Base-by-base conservation (phyloP, 2,113 vertebrate species). In the Syngnathus floridae region DNA sequence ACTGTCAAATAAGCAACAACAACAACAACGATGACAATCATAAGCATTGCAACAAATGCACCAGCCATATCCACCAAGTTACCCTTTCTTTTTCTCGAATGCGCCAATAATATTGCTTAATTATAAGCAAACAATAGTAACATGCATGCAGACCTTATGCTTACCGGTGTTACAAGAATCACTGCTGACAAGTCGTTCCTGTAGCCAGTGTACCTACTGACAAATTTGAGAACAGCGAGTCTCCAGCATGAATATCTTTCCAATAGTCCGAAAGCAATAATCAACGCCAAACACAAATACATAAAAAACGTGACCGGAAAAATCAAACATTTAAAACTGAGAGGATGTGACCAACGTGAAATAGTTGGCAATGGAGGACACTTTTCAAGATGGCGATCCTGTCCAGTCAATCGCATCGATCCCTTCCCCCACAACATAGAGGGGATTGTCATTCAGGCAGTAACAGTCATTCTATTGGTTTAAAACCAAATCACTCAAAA, bases 331-430 rank as follows among this genome's bases (percentile, higher is more conserved):
- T 88, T 87, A 88, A 84, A 91, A 87, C 64, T 77, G 84, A 81
- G 11, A 37, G 37, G 41, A 82, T 85, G 68, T 87, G 82, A 80
- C 84, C 85, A 86, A 88, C 89, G 89, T 89, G 84, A 91, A 91
- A 77, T 67, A 75, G 62, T 87, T 76, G 85, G 71, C 78, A 88
- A 84, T 84, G 71, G 79, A 84, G 77, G 64, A 71, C 78, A 89
- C 87, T 90, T 89, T 91, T 81, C 91, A 92, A 91, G 90, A 92
- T 92, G 91, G 90, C 90, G 89, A 87, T 83, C 78, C 82, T 82
- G 78, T 88, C 88, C 90, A 89, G 88, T 91, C 41, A 31, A 56
- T 35, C 14, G 87, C 81, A 80, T 65, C 86, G 43, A 80, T 83
- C 89, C 90, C 90, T 88, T 89, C 91, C 90, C 89, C 91, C 89